phyloP scores from a whole-genome alignment of 2,888 invertebrate genomes.

The Cephus runcator region DNA sequence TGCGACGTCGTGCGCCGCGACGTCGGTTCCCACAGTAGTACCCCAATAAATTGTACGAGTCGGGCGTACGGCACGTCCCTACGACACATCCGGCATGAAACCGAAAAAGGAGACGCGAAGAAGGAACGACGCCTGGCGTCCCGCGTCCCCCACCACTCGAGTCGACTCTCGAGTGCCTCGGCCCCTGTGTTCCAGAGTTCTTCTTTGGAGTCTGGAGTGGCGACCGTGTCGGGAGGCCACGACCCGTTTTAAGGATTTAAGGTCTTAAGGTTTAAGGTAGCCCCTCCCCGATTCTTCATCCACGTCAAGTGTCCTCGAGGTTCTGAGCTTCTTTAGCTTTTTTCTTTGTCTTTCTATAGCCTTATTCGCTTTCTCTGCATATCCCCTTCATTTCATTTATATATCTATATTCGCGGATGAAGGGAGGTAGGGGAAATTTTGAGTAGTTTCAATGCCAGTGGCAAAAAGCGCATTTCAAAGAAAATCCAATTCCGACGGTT shows the following conservation, averaged over 20 bases:
- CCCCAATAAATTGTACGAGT: conserved; percentile 39
- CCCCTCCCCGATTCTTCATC: not conserved
- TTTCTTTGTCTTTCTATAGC: not conserved
- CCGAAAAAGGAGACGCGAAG: conserved; percentile 30
- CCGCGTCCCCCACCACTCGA: not conserved
- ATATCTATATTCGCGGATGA: not conserved
- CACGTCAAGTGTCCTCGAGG: not conserved
- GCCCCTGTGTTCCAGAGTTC: not conserved
- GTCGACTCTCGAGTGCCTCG: not conserved
- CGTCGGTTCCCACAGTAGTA: not conserved
- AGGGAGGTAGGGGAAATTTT: not conserved
- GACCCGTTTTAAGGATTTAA: not conserved
- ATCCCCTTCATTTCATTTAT: too few relatives aligned
- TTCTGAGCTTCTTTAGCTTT: not conserved
- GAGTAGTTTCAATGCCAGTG: not conserved
- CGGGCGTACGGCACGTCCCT: conserved; percentile 33
- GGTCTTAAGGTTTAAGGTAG: not conserved
- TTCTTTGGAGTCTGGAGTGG: conserved; percentile 2
- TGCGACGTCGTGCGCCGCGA: not conserved
- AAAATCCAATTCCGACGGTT: too few relatives aligned
- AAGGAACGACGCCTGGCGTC: conserved; percentile 9
- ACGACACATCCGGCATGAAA: conserved; percentile 43
- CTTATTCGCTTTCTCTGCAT: not conserved
- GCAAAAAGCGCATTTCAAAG: too few relatives aligned
- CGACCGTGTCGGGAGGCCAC: not conserved